These are phyloP conservation scores for Rhamnusium bicolor DNA, from an alignment of 2,888 invertebrate genomes.

Conservation along the genomic window DNA sequence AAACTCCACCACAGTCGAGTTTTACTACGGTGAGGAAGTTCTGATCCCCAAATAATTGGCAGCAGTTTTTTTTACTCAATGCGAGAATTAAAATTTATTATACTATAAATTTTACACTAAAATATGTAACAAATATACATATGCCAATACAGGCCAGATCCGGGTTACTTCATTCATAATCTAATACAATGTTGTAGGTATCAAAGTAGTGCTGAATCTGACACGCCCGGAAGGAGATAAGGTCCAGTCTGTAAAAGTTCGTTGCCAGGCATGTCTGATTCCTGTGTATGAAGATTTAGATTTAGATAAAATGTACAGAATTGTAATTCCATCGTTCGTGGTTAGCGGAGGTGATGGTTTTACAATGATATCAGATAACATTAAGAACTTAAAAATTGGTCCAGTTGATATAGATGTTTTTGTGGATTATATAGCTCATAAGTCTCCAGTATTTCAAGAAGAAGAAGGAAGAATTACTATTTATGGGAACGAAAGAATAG, in stretches of 20 bases:
- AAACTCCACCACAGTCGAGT: too few species aligned
- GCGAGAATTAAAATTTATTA: too few species aligned
- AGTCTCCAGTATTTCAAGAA: conserved; percentile 72
- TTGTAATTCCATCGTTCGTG: conserved; percentile 77
- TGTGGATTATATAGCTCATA: conserved; percentile 72
- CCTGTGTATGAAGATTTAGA: conserved; percentile 78
- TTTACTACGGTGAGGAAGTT: too few species aligned
- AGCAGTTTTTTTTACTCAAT: too few species aligned
- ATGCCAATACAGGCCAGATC: too few species aligned
- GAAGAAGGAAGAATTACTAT: conserved; percentile 73
- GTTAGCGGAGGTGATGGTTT: conserved; percentile 82
- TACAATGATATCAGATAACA: conserved; percentile 71
- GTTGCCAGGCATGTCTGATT: conserved; percentile 78
- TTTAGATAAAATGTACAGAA: conserved; percentile 74
- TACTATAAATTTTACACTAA: too few species aligned
- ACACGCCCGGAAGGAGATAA: conserved; percentile 75
- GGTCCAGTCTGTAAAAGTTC: conserved; percentile 74
- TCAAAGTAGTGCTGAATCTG: conserved; percentile 77
- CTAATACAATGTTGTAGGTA: conserved; percentile 69
- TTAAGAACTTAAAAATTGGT: conserved; percentile 72
- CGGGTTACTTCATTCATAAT: neutral
- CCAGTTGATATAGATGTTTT: conserved; percentile 74
- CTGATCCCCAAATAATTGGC: too few species aligned
- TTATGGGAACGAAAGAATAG: conserved; percentile 19
- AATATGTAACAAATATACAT: too few species aligned